Conservation (phyloP, 1,140 invertebrate genomes). For the Mercenaria mercenaria region DNA sequence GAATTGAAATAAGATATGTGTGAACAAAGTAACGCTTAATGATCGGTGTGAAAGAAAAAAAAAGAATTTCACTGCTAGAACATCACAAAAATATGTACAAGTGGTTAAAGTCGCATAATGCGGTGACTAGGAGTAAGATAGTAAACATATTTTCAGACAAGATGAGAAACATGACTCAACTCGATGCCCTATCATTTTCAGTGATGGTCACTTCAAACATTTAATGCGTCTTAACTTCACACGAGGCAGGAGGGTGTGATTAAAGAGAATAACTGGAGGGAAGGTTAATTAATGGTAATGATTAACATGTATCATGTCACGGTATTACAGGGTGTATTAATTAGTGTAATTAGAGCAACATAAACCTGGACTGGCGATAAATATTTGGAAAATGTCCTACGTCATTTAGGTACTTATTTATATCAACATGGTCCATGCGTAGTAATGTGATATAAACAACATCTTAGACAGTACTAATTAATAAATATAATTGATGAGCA, state of each 20-base stretch:
- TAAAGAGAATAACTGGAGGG: neutral
- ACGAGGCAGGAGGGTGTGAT: neutral
- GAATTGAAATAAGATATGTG: too few species aligned
- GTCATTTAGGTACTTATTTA: neutral
- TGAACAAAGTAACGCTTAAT: too few species aligned
- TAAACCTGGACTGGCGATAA: neutral
- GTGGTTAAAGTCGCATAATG: too few species aligned
- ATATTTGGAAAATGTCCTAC: neutral
- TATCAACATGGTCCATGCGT: neutral
- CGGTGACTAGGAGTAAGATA: too few species aligned
- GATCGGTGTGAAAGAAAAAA: too few species aligned
- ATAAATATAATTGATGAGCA: neutral
- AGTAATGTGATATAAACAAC: neutral
- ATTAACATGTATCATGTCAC: too few species aligned
- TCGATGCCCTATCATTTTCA: neutral
- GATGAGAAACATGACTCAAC: too few species aligned
- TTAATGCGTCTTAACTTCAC: neutral
- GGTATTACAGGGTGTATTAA: too few species aligned
- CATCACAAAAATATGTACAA: too few species aligned
- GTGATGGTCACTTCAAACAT: neutral
- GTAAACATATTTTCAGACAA: too few species aligned
- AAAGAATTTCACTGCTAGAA: too few species aligned
- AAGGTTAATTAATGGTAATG: neutral
- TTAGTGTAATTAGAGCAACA: neutral
- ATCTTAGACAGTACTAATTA: neutral